phyloP scores from a whole-genome alignment of 2,113 vertebrate species.

The Vireo altiloquus region DNA sequence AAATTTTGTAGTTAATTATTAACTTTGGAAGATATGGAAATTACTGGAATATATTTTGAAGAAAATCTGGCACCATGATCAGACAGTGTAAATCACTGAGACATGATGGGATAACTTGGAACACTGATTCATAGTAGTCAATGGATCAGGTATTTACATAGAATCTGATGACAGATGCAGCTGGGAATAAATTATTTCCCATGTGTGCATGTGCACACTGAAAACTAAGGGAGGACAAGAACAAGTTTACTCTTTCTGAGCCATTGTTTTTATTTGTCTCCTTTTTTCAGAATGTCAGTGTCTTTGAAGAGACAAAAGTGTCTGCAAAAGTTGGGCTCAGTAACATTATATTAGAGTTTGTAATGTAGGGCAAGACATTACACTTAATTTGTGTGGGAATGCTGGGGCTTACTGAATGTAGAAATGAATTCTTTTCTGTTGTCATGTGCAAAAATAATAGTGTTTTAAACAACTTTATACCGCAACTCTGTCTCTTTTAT shows the following conservation, averaged over 20 bases:
- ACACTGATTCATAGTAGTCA: conserved; percentile 1
- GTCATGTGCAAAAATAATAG: not conserved
- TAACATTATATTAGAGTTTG: not conserved
- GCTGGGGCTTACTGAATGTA: not conserved
- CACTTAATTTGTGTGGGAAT: not conserved
- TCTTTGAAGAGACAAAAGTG: not conserved
- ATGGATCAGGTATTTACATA: conserved; percentile 19
- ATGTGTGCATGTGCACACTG: not conserved
- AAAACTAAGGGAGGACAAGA: not conserved
- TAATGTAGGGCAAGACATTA: not conserved
- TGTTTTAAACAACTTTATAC: not conserved
- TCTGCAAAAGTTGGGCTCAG: not conserved
- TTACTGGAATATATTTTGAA: not conserved
- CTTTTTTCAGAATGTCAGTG: not conserved
- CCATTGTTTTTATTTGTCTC: not conserved
- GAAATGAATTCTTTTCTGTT: not conserved
- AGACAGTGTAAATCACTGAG: not conserved
- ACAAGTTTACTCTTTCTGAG: not conserved
- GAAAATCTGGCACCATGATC: not conserved
- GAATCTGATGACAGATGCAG: not conserved
- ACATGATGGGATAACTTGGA: not conserved
- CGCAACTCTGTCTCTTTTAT: not conserved
- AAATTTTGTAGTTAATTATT: not conserved
- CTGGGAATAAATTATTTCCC: not conserved
- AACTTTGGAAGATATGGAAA: not conserved